A percentile compares a stretch with the other conserved stretches of the same genome.
phyloP scores from a whole-genome alignment of 2,113 vertebrate species.

The Callocephalon fimbriatum region DNA sequence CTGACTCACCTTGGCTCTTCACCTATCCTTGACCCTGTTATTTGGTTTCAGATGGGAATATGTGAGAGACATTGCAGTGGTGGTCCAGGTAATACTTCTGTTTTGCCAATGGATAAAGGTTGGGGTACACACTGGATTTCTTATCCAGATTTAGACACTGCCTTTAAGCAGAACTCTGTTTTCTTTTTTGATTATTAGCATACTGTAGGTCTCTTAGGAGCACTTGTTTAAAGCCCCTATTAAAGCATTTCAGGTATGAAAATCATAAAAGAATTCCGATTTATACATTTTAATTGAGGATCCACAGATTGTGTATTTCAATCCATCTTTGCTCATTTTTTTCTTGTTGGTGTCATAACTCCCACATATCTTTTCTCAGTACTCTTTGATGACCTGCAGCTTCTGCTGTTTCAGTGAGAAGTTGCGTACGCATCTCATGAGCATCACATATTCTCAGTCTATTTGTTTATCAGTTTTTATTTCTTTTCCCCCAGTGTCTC shows the following conservation, averaged over 20 bases:
- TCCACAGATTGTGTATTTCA: not conserved
- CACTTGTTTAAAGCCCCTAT: not conserved
- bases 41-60: not conserved
- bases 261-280: not conserved
- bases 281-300: constrained; percentile 4
- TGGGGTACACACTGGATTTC: not conserved
- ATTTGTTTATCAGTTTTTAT: constrained; percentile 6
- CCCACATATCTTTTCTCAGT: not conserved
- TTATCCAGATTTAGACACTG: not conserved
- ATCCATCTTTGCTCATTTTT: not conserved
- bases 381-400: not conserved
- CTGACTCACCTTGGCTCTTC: not conserved
- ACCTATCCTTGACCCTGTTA: not conserved
- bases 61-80: not conserved
- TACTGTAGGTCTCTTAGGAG: not conserved
- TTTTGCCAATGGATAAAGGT: not conserved
- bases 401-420: not conserved
- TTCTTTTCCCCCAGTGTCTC: not conserved
- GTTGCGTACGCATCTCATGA: not conserved
- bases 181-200: constrained; percentile 2
- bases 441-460: not conserved
- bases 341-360: not conserved
- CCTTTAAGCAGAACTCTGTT: not conserved
- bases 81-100: not conserved
- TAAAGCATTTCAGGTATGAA: not conserved